Evolutionary conservation across 2,888 invertebrate species (phyloP).

Genomic region (Nipponacmea schrenckii): DNA sequence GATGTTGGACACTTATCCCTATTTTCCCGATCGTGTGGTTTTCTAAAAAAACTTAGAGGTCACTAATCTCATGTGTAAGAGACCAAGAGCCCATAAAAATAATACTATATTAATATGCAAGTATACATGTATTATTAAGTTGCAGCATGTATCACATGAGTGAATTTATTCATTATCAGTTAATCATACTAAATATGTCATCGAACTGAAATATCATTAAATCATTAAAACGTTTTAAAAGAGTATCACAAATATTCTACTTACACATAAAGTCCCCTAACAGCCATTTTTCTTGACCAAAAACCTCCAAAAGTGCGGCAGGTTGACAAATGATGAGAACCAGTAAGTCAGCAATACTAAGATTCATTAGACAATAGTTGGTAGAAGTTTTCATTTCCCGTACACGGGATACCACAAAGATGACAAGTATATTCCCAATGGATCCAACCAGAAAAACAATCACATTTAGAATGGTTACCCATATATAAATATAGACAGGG

Average conservation of each 20-base stretch:
- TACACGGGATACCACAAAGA: constrained; percentile 89
- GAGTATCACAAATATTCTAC: constrained; percentile 71
- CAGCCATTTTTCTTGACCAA: constrained; percentile 90
- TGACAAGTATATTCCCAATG: constrained; percentile 92
- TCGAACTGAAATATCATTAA: too few relatives aligned
- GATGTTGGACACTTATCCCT: too few relatives aligned
- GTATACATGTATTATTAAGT: too few relatives aligned
- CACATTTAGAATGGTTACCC: constrained; percentile 88
- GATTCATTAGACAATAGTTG: constrained; percentile 92
- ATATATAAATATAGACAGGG: constrained; percentile 81
- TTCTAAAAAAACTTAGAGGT: too few relatives aligned
- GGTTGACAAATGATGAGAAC: constrained; percentile 92
- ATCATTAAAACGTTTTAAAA: too few relatives aligned
- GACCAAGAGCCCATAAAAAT: too few relatives aligned
- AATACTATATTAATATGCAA: too few relatives aligned
- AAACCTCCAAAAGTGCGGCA: constrained; percentile 92
- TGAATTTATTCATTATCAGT: too few relatives aligned
- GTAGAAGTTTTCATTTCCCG: constrained; percentile 95
- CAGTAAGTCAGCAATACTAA: constrained; percentile 91
- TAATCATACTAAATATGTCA: too few relatives aligned
- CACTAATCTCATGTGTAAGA: too few relatives aligned
- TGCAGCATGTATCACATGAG: too few relatives aligned
- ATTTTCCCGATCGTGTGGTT: too few relatives aligned
- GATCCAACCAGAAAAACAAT: constrained; percentile 89
- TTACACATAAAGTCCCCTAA: constrained; percentile 93